Evolutionary conservation across 2,888 invertebrate genomes (phyloP), one percentile per base, ranked within the genome.

Genomic region (Xanthia togata): DNA sequence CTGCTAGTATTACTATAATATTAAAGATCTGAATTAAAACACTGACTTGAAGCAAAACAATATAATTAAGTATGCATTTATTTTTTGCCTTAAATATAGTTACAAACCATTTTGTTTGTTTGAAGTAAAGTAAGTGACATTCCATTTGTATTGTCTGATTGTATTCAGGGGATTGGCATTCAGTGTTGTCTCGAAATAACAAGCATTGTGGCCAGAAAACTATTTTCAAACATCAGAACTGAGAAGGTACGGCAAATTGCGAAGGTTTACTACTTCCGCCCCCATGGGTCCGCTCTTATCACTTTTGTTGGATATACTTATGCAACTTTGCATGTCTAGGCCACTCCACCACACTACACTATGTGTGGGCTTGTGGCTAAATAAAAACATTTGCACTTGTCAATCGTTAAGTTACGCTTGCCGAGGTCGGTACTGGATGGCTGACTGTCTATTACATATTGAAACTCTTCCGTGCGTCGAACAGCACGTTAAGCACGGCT

Each of bases 131-230:
- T 26, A 47, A 76, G 38, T 35, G 55, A 57, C 78, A 82, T 82
- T 79, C 83, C 78, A 44, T 12, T 68, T 11, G 60, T 67, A 82
- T 79, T 78, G 82, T 82, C 17, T 60, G 67, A 47, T 82, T 81
- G 76, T 57, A 47, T 64, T 53, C 59, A n/a, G 26, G 14, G 23
- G 44, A 75, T 47, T 47, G 35, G 47, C 31, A 65, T 76, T 53
- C 64, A 47, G 35, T 60, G 44, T 23, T 44, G 17, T 50, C 82
- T 62, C 55, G 44, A 62, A 57, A 77, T 68, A 82, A 50, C 41
- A 62, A 47, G 20, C 50, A 81, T 75, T 78, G 78, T 64, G 17
- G 50, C 23, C 55, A 23, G 35, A 35, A 64, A 35, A n/a, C n/a
- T 53, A 38, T 81, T 78, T 44, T 60, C 35, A 78, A 81, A 78